Conservation (phyloP, 1,140 invertebrate species). For the Drosophila neocordata region DNA sequence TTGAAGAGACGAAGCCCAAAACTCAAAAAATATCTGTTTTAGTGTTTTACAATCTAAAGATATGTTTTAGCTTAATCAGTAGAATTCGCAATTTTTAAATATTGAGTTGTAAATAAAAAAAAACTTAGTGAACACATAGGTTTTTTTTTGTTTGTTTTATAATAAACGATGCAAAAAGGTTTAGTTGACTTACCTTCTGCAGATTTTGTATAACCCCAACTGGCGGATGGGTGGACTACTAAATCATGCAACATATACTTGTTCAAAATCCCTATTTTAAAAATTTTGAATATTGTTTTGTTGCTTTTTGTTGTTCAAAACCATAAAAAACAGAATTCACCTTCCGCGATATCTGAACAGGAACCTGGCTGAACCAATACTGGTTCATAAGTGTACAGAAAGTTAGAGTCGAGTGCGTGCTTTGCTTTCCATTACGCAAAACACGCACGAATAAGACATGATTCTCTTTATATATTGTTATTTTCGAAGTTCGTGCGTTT, state of each 20-base stretch:
- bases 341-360: background rate
- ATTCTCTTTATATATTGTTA: too few relatives aligned
- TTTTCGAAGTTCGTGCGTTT: too few relatives aligned
- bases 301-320: background rate
- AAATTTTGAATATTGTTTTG: background rate
- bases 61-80: background rate
- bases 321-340: background rate
- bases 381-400: too few relatives aligned
- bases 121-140: background rate
- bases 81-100: background rate
- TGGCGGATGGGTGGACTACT: background rate
- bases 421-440: too few relatives aligned
- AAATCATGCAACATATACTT: background rate
- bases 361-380: too few relatives aligned
- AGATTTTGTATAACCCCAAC: background rate
- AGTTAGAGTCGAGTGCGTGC: too few relatives aligned
- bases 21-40: background rate
- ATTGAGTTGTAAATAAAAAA: background rate
- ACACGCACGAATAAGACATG: too few relatives aligned
- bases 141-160: too few relatives aligned
- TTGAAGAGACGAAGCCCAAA: background rate
- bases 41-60: background rate
- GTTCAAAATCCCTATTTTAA: background rate
- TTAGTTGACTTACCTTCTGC: background rate
- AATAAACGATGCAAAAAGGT: background rate